These are phyloP conservation scores for Anguilla anguilla DNA, from an alignment of 2,797 vertebrate genomes.

Conservation along the genomic window DNA sequence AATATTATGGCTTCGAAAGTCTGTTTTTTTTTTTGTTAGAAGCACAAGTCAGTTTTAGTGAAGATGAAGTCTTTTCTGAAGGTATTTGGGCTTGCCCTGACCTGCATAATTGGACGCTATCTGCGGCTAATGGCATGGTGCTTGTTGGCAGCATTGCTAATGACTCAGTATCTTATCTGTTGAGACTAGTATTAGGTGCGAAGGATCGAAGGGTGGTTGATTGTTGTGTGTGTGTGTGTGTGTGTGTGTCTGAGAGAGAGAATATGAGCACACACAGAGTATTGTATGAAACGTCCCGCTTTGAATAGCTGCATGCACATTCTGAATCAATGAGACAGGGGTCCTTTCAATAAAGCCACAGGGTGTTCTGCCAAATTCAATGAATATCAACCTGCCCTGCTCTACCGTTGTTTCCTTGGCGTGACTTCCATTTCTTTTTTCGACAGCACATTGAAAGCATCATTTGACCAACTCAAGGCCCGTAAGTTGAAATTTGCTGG, in stretches of 20 bases:
- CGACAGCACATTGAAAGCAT: conserved; percentile 83
- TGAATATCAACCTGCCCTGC: not conserved
- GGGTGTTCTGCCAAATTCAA: not conserved
- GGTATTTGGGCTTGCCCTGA: not conserved
- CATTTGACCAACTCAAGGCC: conserved; percentile 87
- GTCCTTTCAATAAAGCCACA: not conserved
- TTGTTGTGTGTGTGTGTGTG: conserved; percentile 13
- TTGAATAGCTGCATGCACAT: not conserved
- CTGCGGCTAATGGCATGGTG: not conserved
- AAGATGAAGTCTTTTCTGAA: not conserved
- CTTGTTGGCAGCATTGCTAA: not conserved
- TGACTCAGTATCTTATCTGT: not conserved
- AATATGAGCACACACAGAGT: not conserved
- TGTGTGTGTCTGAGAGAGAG: not conserved
- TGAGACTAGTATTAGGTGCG: not conserved
- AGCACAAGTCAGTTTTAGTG: no score
- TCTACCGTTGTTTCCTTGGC: not conserved
- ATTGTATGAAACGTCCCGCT: not conserved
- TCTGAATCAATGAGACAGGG: not conserved
- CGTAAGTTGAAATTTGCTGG: conserved; percentile 73
- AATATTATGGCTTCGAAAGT: not conserved
- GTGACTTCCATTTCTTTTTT: conserved; percentile 20
- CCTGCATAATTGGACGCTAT: not conserved
- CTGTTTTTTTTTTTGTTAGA: not conserved
- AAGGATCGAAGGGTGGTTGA: not conserved